Evolutionary conservation across 2,888 invertebrate genomes (phyloP), one percentile per base, ranked within the genome.

Genomic region (Xestia ashworthii): DNA sequence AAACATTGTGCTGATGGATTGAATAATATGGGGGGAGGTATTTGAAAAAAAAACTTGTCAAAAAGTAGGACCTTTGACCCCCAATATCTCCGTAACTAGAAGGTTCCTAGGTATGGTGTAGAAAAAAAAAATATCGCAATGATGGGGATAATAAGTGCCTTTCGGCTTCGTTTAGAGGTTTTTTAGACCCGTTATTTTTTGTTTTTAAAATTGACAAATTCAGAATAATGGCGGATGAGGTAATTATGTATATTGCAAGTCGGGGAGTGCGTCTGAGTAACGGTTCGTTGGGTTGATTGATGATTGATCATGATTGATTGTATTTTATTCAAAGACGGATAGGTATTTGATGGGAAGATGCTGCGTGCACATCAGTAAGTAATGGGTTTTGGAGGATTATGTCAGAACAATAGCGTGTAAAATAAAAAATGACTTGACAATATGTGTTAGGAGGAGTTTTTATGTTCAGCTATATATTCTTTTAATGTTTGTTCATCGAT

Each of bases 251-350:
- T 76, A 64, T 75, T 62, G 46, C 22, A 68, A 71, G 74, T 71
- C 58, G 55, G n/a, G 53, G 53, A 65, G 25, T n/a, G 25, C 16
- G 69, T 48, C 4, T 65, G 60, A 71, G 38, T 72, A 69, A 80
- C 22, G 71, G 38, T 5, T 25, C 32, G 25, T 22, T 58, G 44
- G 25, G 38, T 80, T n/a, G n/a, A n/a, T n/a, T n/a, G n/a, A n/a
- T n/a, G 71, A 85, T 72, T 32, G 71, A 85, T 75, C 85, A 85
- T 82, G 82, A 82, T 85, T 72, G 82, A 82, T 82, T 53, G 44
- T 16, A 11, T 72, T 85, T 46, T 55, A 66, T 72, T 81, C 81
- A 60, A 74, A 75, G 71, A 85, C 66, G 64, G 53, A 53, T 80
- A 67, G 71, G 38, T 71, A 83, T 55, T 71, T 50, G 14, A 50